A percentile compares a stretch with the other conserved stretches of the same genome.
Conservation (phyloP, 1,140 invertebrate genomes). For the Cherax quadricarinatus region DNA sequence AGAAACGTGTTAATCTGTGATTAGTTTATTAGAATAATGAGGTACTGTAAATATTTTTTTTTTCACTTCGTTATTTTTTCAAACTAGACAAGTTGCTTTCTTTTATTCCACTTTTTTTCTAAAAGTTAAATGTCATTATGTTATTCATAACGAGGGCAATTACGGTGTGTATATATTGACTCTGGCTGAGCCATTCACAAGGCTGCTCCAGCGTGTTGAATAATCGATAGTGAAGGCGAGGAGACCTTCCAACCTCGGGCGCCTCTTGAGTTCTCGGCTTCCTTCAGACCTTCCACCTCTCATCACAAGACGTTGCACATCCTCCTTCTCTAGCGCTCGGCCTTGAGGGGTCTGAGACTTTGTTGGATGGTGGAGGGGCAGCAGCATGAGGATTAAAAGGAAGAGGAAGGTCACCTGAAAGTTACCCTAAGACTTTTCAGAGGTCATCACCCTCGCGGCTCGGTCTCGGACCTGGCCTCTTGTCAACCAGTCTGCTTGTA, state of each 20-base stretch:
- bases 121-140: not conserved
- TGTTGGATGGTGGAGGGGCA: too few species aligned
- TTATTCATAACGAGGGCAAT: not conserved
- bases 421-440: too few species aligned
- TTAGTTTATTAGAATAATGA: too few species aligned
- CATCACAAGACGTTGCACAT: not conserved
- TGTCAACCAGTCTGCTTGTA: too few species aligned
- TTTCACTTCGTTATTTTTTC: too few species aligned
- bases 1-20: too few species aligned
- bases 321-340: not conserved
- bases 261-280: not conserved
- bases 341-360: not conserved
- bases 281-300: not conserved
- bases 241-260: not conserved
- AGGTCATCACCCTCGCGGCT: too few species aligned
- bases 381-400: too few species aligned
- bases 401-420: too few species aligned
- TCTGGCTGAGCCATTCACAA: not conserved
- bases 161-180: not conserved
- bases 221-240: not conserved
- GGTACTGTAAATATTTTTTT: too few species aligned
- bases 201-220: not conserved
- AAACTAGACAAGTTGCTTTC: too few species aligned
- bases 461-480: too few species aligned
- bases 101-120: not conserved